phyloP scores from a whole-genome alignment of 1,140 invertebrate species.

The Papilio polyxenes region DNA sequence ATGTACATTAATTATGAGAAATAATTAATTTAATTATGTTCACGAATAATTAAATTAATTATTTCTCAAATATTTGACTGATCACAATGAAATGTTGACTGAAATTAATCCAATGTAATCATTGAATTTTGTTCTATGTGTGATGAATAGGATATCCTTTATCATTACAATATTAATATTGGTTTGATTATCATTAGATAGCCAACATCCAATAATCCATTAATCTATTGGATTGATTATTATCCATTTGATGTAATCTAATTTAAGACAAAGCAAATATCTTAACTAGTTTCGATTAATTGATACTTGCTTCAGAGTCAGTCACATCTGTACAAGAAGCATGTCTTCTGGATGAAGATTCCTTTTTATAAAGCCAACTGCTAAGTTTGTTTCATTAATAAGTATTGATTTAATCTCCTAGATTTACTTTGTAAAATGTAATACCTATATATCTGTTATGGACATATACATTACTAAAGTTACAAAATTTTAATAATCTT shows the following conservation, averaged over 20 bases:
- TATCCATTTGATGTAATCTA: conserved; percentile 3
- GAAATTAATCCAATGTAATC: too few relatives aligned
- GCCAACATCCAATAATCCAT: not conserved
- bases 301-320: not conserved
- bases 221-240: not conserved
- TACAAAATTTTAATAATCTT: too few relatives aligned
- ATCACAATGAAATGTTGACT: too few relatives aligned
- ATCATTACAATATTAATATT: too few relatives aligned
- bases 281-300: conserved; percentile 23
- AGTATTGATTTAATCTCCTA: conserved; percentile 9
- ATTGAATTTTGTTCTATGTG: too few relatives aligned
- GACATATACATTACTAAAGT: not conserved
- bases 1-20: too few relatives aligned
- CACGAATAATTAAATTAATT: too few relatives aligned
- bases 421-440: not conserved
- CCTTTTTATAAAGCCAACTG: not conserved
- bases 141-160: too few relatives aligned
- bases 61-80: too few relatives aligned
- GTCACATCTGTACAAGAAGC: not conserved
- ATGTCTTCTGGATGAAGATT: conserved; percentile 30
- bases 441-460: not conserved
- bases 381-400: conserved; percentile 9
- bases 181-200: conserved; percentile 2
- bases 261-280: conserved; percentile 10
- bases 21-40: too few relatives aligned